A percentile compares a stretch with the other conserved stretches of the same genome.
Conservation (phyloP, 2,888 invertebrate species). For the Meandrusa payeni region DNA sequence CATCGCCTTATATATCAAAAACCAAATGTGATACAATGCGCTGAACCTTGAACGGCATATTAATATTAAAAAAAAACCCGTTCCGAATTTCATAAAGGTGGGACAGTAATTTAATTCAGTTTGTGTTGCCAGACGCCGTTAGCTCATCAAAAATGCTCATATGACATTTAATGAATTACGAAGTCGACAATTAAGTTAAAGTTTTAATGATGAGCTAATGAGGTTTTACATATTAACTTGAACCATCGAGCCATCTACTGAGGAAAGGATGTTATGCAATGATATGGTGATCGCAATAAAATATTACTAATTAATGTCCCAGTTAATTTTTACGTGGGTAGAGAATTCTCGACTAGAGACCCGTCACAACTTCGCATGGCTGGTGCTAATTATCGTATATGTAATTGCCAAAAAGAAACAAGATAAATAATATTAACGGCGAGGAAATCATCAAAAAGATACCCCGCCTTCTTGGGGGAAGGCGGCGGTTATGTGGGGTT, state of each 20-base stretch:
- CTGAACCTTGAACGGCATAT: conserved; percentile 57
- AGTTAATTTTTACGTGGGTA: too few species aligned
- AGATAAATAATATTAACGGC: too few species aligned
- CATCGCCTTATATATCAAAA: conserved; percentile 27
- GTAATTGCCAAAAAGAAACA: too few species aligned
- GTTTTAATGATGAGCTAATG: conserved; percentile 35
- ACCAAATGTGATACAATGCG: conserved; percentile 34
- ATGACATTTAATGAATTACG: conserved; percentile 61
- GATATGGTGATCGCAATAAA: too few species aligned
- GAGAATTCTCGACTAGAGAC: too few species aligned
- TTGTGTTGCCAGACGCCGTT: conserved; percentile 56
- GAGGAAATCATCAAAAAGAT: too few species aligned
- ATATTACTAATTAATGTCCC: too few species aligned
- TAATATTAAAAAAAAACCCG: conserved; percentile 58
- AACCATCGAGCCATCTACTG: neutral
- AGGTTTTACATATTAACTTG: conserved; percentile 7
- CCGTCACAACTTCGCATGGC: too few species aligned
- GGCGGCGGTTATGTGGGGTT: too few species aligned
- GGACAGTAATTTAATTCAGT: conserved; percentile 52
- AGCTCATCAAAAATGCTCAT: conserved; percentile 55
- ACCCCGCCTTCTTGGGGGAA: too few species aligned
- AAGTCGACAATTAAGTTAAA: conserved; percentile 30
- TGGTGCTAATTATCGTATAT: too few species aligned
- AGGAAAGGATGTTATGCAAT: too few species aligned
- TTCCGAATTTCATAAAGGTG: conserved; percentile 58